Evolutionary conservation across 2,113 vertebrate genomes (phyloP).

Genomic region (Ctenomys sociabilis): DNA sequence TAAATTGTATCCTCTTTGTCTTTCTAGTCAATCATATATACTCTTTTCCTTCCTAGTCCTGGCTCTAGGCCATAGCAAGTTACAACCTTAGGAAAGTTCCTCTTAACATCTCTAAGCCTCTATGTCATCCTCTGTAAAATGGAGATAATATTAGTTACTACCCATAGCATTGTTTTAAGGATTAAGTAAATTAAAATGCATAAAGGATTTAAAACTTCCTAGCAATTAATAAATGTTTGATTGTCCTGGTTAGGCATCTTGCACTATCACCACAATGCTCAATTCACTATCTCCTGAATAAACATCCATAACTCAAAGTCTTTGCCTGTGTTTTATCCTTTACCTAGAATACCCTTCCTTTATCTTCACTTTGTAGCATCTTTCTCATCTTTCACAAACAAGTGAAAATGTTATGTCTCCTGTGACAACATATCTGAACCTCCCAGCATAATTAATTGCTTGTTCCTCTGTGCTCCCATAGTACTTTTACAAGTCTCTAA

Average conservation of each 20-base stretch:
- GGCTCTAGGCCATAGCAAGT: slow-evolving; percentile 12
- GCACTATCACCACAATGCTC: neutral
- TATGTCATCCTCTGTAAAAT: slow-evolving; percentile 55
- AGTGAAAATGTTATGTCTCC: slow-evolving; percentile 42
- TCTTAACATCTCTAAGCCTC: slow-evolving; percentile 43
- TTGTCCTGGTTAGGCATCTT: slow-evolving; percentile 29
- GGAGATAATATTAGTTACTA: slow-evolving; percentile 57
- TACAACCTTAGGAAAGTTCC: slow-evolving; percentile 18
- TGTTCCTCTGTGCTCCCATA: neutral
- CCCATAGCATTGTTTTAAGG: slow-evolving; percentile 24
- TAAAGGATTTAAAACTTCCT: slow-evolving; percentile 45
- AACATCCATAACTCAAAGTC: neutral
- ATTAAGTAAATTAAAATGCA: slow-evolving; percentile 58
- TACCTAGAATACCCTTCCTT: slow-evolving; percentile 22
- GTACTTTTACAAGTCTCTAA: slow-evolving; percentile 3
- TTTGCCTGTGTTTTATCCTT: neutral
- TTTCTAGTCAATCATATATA: slow-evolving; percentile 20
- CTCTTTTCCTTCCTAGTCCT: slow-evolving; percentile 53
- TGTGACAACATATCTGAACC: slow-evolving; percentile 16
- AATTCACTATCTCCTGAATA: slow-evolving; percentile 7
- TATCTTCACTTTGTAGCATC: slow-evolving; percentile 5
- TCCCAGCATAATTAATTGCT: slow-evolving; percentile 53
- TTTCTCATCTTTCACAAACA: slow-evolving; percentile 54
- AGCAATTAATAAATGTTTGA: slow-evolving; percentile 37
- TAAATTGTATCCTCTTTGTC: slow-evolving; percentile 3